Evolutionary conservation across 2,113 vertebrate species (phyloP).

Genomic region (Cnemophilus loriae): DNA sequence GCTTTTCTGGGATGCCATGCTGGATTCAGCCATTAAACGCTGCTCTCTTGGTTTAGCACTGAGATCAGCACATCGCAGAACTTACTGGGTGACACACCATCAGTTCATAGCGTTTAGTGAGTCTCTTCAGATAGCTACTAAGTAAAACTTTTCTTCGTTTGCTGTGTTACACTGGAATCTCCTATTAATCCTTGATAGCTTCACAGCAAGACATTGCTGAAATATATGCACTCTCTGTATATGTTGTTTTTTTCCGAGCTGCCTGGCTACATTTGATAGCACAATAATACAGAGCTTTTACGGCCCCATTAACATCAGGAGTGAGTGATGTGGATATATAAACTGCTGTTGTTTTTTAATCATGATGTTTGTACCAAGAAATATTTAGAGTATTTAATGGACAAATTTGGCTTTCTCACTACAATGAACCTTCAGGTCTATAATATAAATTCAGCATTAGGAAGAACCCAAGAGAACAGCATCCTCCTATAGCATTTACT

Average conservation of each 20-base stretch:
- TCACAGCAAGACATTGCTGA: background rate
- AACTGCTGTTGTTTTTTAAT: background rate
- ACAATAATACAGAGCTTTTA: background rate
- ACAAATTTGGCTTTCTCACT: background rate
- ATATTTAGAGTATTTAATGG: background rate
- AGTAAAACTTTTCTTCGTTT: background rate
- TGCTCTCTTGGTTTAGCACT: constrained; percentile 22
- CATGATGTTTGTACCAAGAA: background rate
- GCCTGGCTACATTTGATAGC: background rate
- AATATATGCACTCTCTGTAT: background rate
- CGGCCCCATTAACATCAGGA: background rate
- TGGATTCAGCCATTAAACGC: background rate
- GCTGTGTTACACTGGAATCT: background rate
- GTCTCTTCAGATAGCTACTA: background rate
- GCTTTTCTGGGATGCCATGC: constrained; percentile 18
- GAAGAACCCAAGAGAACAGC: background rate
- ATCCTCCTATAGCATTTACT: background rate
- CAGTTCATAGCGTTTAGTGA: background rate
- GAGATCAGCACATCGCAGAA: background rate
- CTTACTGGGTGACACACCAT: background rate
- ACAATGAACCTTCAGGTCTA: background rate
- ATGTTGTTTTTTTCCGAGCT: background rate
- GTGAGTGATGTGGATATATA: background rate
- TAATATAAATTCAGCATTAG: background rate
- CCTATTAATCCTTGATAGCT: background rate